Conservation (phyloP, 2,113 vertebrate genomes). For the Lipotes vexillifer region DNA sequence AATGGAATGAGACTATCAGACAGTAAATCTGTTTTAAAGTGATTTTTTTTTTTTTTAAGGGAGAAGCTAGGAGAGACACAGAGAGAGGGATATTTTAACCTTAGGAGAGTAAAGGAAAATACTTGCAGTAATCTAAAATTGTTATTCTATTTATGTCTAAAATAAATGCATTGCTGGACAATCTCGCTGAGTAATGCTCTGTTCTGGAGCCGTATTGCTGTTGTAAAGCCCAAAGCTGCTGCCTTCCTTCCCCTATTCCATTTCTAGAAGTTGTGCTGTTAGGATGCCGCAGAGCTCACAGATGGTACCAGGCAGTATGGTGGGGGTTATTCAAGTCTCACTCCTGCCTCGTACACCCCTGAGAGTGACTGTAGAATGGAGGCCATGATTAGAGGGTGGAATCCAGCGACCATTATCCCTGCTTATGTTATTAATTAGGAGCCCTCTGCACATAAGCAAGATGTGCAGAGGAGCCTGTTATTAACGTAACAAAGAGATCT, state of each 20-base stretch:
- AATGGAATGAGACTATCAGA: background rate
- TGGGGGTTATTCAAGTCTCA: background rate
- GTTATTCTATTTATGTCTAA: background rate
- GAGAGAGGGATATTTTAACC: background rate
- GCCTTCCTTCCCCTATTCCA: background rate
- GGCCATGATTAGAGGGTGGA: background rate
- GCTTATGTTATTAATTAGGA: constrained; percentile 18
- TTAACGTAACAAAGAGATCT: background rate
- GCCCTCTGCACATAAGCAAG: background rate
- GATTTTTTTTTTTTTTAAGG: background rate
- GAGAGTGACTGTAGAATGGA: background rate
- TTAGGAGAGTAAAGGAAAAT: background rate
- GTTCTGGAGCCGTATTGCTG: background rate
- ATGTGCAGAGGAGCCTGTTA: background rate
- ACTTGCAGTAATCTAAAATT: background rate
- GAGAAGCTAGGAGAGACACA: background rate
- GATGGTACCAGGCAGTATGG: background rate
- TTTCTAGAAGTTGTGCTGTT: background rate
- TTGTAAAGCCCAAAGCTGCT: background rate
- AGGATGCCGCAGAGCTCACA: background rate
- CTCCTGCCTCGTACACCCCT: background rate
- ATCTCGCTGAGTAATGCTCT: background rate
- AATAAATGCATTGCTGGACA: background rate
- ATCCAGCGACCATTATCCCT: background rate
- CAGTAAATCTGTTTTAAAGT: background rate